A percentile compares a stretch with the other conserved stretches of the same genome.
Conservation (phyloP, 2,797 vertebrate genomes). For the Dendrocincla tyrannina region DNA sequence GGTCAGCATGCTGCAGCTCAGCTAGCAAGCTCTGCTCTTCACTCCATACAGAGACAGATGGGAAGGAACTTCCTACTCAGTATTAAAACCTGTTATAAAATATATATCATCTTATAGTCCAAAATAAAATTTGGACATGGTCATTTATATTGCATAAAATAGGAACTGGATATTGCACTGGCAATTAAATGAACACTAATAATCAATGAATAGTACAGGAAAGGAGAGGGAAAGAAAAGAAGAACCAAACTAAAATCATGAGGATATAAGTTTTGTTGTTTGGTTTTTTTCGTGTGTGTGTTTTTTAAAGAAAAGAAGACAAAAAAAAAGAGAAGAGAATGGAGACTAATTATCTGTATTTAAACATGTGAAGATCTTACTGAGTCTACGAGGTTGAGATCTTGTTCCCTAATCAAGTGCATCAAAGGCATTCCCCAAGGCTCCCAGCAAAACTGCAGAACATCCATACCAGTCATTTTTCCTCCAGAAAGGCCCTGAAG, state of each 20-base stretch:
- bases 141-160: neutral
- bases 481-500: constrained; percentile 8
- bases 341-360: constrained; percentile 62
- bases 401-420: constrained; percentile 37
- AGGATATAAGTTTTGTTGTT: neutral
- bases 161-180: neutral
- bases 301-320: too few relatives aligned
- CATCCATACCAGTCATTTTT: constrained; percentile 19
- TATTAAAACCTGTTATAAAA: neutral
- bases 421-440: constrained; percentile 43
- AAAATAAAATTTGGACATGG: neutral
- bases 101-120: neutral
- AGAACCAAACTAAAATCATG: neutral
- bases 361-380: constrained; percentile 52
- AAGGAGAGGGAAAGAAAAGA: neutral
- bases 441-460: constrained; percentile 39
- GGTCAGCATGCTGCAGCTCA: neutral
- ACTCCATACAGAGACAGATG: neutral
- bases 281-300: too few relatives aligned
- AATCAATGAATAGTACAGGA: neutral
- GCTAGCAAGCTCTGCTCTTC: neutral
- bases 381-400: constrained; percentile 24
- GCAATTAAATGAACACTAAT: neutral
- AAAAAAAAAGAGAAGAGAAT: neutral
- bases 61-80: neutral